A percentile compares a stretch with the other conserved stretches of the same genome.
phyloP scores from a whole-genome alignment of 2,888 invertebrate genomes.

The Acronicta psi region DNA sequence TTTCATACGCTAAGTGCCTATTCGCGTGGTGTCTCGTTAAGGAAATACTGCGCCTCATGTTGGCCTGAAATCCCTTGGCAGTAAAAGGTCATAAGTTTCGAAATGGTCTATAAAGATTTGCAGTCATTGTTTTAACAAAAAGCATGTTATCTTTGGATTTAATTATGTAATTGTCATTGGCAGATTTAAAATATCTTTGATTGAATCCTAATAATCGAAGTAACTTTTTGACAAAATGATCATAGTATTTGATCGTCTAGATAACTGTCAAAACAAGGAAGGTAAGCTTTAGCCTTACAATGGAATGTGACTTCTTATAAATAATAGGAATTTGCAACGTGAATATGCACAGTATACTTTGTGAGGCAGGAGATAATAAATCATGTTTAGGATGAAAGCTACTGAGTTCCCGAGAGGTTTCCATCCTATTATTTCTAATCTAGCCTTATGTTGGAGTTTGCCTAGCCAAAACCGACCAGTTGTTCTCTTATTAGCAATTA shows the following conservation, averaged over 20 bases:
- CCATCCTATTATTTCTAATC: constrained; percentile 5
- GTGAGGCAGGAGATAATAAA: constrained; percentile 10
- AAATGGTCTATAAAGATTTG: constrained; percentile 28
- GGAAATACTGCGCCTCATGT: constrained; percentile 64
- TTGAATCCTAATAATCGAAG: no score
- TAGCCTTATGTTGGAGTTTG: constrained; percentile 17
- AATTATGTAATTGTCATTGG: no score
- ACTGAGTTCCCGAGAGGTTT: constrained; percentile 4
- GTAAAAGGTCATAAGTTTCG: constrained; percentile 54
- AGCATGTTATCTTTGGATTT: no score
- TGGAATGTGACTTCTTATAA: neutral
- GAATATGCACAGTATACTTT: neutral
- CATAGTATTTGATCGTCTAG: no score
- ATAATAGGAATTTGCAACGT: neutral
- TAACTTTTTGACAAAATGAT: no score
- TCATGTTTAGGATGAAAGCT: constrained; percentile 4
- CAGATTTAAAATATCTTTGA: no score
- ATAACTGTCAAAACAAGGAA: no score
- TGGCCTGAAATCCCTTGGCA: constrained; percentile 61
- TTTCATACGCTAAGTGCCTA: constrained; percentile 80
- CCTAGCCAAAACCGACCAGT: constrained; percentile 12
- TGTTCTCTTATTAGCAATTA: constrained; percentile 27
- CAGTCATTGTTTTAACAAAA: constrained; percentile 19
- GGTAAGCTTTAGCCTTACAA: no score
- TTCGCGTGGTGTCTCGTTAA: constrained; percentile 71